Conservation (phyloP, 2,888 invertebrate species). For the Plagiodera versicolora region DNA sequence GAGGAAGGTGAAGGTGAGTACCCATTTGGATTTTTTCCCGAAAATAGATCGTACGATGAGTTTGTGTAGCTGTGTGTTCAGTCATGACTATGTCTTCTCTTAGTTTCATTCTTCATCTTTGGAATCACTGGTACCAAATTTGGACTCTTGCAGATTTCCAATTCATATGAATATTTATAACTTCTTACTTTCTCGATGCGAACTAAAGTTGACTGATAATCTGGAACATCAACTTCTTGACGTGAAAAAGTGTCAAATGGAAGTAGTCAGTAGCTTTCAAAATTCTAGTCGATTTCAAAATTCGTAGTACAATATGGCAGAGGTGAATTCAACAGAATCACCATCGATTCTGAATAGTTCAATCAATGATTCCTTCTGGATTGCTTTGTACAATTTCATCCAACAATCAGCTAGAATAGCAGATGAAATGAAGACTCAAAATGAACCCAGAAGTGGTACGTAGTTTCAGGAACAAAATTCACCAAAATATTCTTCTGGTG, state of each 20-base stretch:
- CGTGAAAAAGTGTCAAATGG: not conserved
- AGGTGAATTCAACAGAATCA: not conserved
- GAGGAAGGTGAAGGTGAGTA: not conserved
- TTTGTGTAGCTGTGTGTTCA: no score
- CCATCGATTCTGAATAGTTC: conserved; percentile 1
- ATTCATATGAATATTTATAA: no score
- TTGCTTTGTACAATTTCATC: conserved; percentile 11
- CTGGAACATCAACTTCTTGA: not conserved
- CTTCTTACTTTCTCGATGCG: no score
- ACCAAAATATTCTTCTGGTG: no score
- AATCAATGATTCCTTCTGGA: conserved; percentile 11
- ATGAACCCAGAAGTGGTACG: conserved; percentile 3
- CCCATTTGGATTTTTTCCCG: no score
- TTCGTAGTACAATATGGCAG: not conserved
- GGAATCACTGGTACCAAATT: no score
- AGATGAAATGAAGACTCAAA: not conserved
- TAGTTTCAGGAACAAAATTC: conserved; percentile 1
- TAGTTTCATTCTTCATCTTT: no score
- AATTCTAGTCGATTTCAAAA: not conserved
- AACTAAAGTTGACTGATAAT: no score
- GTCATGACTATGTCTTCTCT: no score
- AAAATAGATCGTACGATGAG: no score
- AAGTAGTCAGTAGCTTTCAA: not conserved
- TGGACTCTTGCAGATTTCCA: no score
- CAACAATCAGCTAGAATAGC: conserved; percentile 6